Evolutionary conservation across 2,113 vertebrate genomes (phyloP).

Genomic region (Equus przewalskii): DNA sequence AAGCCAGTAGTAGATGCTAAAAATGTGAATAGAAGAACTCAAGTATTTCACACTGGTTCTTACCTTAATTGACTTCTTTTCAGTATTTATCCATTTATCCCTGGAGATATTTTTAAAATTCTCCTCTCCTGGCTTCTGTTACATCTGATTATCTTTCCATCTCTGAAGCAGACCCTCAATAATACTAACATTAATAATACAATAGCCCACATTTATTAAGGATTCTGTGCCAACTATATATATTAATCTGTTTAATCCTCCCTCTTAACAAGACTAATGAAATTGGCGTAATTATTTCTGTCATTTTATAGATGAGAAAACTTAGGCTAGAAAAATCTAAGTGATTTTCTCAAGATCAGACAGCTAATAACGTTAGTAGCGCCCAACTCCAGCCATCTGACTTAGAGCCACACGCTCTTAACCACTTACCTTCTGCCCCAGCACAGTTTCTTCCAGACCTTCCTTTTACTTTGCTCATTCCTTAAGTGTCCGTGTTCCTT

Average conservation of each 20-base stretch:
- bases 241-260: neutral
- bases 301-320: neutral
- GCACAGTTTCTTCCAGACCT: neutral
- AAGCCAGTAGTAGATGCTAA: neutral
- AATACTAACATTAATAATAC: constrained; percentile 1
- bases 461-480: neutral
- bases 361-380: neutral
- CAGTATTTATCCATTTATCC: neutral
- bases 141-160: constrained; percentile 23
- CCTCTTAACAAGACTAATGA: neutral
- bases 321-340: neutral
- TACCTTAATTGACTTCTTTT: neutral
- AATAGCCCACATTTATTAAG: neutral
- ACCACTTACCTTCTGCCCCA: too few species aligned
- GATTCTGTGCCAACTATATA: neutral
- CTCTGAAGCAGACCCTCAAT: neutral
- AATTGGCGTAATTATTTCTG: neutral
- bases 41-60: neutral
- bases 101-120: neutral
- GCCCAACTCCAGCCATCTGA: neutral
- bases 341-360: neutral
- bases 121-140: neutral
- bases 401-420: neutral
- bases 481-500: neutral
- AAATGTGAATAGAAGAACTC: neutral